Evolutionary conservation across 1,140 invertebrate genomes (phyloP), one percentile per base, ranked within the genome.

Genomic region (Brachionus manjavacas): DNA sequence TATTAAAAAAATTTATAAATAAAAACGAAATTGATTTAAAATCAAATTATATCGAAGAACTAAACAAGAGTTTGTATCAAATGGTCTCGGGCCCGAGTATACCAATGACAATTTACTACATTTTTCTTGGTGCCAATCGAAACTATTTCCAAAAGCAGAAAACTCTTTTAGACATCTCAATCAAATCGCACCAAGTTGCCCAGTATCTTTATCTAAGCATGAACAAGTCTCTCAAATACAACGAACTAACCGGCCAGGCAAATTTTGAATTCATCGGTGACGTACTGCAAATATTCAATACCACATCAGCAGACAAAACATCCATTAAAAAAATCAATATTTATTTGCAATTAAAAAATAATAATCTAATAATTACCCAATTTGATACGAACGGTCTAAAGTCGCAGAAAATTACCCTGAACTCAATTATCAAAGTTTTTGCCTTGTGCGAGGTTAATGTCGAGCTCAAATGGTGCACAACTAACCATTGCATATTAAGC

Each of bases 21-120:
- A 9, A 6, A 11, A 25, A 81, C 8, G 52, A 81, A 39, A 35
- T 64, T 6, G 79, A 81, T 28, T 3, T 41, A 14, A 81, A 12
- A 7, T 23, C 35, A 68, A 81, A 81, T 35, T 81, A 39, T 60
- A n/a, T 68, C 11, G 52, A 81, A 25, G 79, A 81, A 11, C 23
- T 81, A 8, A 81, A 81, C 16, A 64, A 46, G 39, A 31, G 20
- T 64, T 39, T 81, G 49, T 64, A 31, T 16, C 49, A 43, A 81
- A 60, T 43, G 8, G 16, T 81, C n/a, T 60, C 52, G 4, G 52
- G 79, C 52, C 79, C 28, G 25, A 41, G 79, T 25, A 60, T 81
- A 20, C 28, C 52, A 81, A 81, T 81, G 79, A 64, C 49, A n/a
- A 68, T 81, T 43, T 81, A 81, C n/a, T 64, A 68, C 31, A 25